These are phyloP conservation scores for Pomacea maculata DNA, from an alignment of 1,140 invertebrate genomes.

Conservation along the genomic window DNA sequence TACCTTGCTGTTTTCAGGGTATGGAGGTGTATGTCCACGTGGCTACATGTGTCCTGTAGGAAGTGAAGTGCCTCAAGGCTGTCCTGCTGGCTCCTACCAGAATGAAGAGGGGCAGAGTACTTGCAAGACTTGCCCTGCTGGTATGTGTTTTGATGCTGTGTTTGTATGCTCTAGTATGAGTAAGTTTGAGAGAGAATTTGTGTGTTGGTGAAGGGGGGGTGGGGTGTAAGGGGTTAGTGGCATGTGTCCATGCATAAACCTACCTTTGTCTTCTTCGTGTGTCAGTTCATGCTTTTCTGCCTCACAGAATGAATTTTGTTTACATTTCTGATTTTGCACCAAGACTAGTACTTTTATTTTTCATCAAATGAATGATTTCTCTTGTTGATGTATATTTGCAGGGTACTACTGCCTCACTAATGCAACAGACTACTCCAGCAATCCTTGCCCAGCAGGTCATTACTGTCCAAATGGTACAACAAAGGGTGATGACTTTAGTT, in stretches of 20 bases:
- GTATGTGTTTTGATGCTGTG: conserved; percentile 27
- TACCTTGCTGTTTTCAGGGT: conserved; percentile 36
- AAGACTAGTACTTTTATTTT: not conserved
- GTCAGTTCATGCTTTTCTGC: too few relatives aligned
- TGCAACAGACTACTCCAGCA: conserved; percentile 52
- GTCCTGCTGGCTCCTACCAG: conserved; percentile 55
- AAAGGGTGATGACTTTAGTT: conserved; percentile 43
- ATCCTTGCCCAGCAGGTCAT: conserved; percentile 53
- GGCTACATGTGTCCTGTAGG: conserved; percentile 56
- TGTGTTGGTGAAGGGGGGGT: not conserved
- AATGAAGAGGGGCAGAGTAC: conserved; percentile 45
- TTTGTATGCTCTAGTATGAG: not conserved
- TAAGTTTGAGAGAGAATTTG: not conserved
- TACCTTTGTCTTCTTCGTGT: too few relatives aligned
- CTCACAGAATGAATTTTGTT: too few relatives aligned
- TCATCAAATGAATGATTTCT: not conserved
- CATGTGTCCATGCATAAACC: not conserved
- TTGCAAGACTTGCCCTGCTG: conserved; percentile 56
- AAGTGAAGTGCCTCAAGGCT: conserved; percentile 42
- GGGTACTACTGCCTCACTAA: conserved; percentile 59
- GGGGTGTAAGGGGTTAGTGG: not conserved
- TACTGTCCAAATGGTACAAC: conserved; percentile 57
- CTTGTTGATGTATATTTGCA: conserved; percentile 23
- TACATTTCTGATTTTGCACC: not conserved
- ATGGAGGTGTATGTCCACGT: conserved; percentile 56